A percentile compares a stretch with the other conserved stretches of the same genome.
These are phyloP conservation scores for Xanthia icteritia DNA, from an alignment of 2,888 invertebrate species.

Conservation along the genomic window DNA sequence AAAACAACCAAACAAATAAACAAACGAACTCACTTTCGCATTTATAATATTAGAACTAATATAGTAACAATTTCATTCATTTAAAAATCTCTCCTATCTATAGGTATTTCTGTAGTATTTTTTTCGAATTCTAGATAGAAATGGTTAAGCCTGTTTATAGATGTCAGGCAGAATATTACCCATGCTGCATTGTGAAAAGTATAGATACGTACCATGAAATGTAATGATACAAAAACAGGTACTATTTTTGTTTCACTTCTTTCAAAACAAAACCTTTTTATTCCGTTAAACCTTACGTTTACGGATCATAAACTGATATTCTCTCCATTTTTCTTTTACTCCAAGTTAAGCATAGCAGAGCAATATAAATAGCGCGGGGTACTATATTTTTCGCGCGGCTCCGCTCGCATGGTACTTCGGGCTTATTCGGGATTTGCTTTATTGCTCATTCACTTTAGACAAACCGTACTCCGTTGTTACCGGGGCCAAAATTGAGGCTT, in stretches of 20 bases:
- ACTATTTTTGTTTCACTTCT: slow-evolving; percentile 1
- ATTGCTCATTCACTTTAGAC: slow-evolving; percentile 69
- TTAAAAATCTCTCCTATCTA: too few relatives aligned
- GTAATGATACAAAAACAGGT: background rate
- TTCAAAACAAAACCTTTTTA: slow-evolving; percentile 37
- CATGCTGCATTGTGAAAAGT: background rate
- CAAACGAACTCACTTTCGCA: too few relatives aligned
- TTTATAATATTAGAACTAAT: too few relatives aligned
- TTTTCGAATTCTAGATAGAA: background rate
- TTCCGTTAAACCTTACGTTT: slow-evolving; percentile 50
- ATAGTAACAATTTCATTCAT: too few relatives aligned
- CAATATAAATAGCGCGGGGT: slow-evolving; percentile 60
- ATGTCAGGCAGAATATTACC: background rate
- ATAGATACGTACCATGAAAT: background rate
- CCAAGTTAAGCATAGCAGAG: slow-evolving; percentile 57
- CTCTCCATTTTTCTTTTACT: slow-evolving; percentile 60
- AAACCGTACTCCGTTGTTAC: slow-evolving; percentile 61
- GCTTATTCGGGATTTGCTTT: slow-evolving; percentile 67
- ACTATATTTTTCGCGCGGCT: slow-evolving; percentile 65
- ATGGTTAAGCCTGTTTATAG: background rate
- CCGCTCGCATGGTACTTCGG: slow-evolving; percentile 54
- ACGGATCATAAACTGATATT: slow-evolving; percentile 57
- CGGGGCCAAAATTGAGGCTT: slow-evolving; percentile 53
- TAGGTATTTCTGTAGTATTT: background rate
- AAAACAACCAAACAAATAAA: too few relatives aligned